Conservation (phyloP, 1,140 invertebrate genomes). For the Drosophila rhopaloa region DNA sequence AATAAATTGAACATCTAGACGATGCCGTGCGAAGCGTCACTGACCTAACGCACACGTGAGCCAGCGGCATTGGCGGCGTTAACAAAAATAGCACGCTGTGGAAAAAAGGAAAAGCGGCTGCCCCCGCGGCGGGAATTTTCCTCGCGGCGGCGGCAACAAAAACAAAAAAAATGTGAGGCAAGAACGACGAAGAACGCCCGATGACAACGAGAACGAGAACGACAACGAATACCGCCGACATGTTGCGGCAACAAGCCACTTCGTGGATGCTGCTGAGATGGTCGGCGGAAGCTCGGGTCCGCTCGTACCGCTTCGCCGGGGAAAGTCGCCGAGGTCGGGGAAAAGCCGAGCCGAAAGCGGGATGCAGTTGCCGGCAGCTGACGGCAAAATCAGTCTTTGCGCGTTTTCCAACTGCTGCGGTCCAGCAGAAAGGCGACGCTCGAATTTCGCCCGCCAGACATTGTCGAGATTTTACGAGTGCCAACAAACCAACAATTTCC, state of each 20-base stretch:
- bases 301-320: conserved; percentile 9
- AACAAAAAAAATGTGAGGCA: conserved; percentile 6
- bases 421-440: conserved; percentile 30
- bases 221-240: background rate
- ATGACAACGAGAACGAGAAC: background rate
- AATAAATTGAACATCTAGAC: conserved; percentile 41
- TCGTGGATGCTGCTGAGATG: conserved; percentile 24
- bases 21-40: conserved; percentile 57
- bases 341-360: conserved; percentile 18
- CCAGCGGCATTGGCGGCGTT: conserved; percentile 20
- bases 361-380: conserved; percentile 42
- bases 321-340: conserved; percentile 1
- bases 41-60: conserved; percentile 77
- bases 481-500: background rate
- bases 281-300: background rate
- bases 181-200: background rate
- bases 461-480: conserved; percentile 32
- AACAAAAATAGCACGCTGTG: conserved; percentile 43
- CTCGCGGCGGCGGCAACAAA: conserved; percentile 47
- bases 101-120: conserved; percentile 58
- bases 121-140: conserved; percentile 70
- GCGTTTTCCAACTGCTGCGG: conserved; percentile 71
- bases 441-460: conserved; percentile 5
- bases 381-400: conserved; percentile 63
- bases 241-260: conserved; percentile 71